Conservation (phyloP, 2,888 invertebrate genomes). For the Eupeodes luniger region DNA sequence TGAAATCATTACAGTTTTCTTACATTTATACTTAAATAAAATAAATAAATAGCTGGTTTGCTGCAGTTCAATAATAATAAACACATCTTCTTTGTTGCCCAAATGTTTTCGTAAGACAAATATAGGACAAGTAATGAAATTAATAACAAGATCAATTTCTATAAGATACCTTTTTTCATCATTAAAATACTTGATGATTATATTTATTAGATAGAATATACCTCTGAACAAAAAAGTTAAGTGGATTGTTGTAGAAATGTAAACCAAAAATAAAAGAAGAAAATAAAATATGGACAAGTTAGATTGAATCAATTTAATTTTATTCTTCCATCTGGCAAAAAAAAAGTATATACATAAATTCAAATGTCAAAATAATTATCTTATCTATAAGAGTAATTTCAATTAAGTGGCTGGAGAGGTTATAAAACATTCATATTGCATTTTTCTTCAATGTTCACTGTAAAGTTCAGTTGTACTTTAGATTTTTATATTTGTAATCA, state of each 20-base stretch:
- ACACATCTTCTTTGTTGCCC: background rate
- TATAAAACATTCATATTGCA: background rate
- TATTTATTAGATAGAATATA: too few species aligned
- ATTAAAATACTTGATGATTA: background rate
- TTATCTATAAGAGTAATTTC: conserved; percentile 33
- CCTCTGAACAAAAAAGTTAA: background rate
- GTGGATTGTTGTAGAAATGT: background rate
- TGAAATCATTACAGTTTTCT: background rate
- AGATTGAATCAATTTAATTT: conserved; percentile 28
- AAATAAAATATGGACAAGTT: conserved; percentile 42
- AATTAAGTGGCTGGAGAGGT: conserved; percentile 11
- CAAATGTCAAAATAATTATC: conserved; percentile 70
- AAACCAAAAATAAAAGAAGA: background rate
- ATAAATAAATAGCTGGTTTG: background rate
- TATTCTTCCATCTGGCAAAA: conserved; percentile 4
- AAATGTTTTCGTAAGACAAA: background rate
- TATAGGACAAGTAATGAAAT: background rate
- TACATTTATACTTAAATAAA: background rate
- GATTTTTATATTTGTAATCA: background rate
- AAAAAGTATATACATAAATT: conserved; percentile 1
- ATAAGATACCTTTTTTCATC: background rate
- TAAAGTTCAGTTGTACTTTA: background rate
- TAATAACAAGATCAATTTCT: background rate
- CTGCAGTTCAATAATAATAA: background rate
- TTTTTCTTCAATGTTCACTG: background rate